Conservation (phyloP, 2,113 vertebrate species). For the Hippocampus guttulatus region DNA sequence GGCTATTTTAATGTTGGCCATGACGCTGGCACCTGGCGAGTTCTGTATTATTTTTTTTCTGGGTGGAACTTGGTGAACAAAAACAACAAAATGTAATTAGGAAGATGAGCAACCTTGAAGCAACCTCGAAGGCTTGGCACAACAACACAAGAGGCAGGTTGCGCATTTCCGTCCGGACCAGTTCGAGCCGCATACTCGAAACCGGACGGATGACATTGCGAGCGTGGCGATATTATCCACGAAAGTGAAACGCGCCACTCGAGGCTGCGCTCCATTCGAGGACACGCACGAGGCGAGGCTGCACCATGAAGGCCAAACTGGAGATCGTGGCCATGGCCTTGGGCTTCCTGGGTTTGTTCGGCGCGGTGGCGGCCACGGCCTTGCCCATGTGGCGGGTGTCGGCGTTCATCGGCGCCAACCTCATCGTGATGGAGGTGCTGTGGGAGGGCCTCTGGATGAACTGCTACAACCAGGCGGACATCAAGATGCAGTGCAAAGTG, state of each 20-base stretch:
- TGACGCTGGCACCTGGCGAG: no score
- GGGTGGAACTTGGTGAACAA: neutral
- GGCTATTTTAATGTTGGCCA: no score
- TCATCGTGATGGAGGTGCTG: constrained; percentile 71
- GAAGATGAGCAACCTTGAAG: neutral
- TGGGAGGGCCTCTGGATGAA: constrained; percentile 95
- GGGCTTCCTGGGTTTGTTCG: constrained; percentile 75
- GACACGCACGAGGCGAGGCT: neutral
- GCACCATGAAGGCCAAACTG: constrained; percentile 50
- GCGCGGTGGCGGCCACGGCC: constrained; percentile 74
- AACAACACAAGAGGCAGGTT: neutral
- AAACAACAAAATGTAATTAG: neutral
- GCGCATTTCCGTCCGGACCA: neutral
- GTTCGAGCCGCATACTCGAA: constrained; percentile 1
- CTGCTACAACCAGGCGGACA: constrained; percentile 76
- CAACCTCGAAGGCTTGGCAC: neutral
- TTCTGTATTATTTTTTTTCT: no score
- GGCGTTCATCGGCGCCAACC: constrained; percentile 79
- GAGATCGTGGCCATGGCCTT: constrained; percentile 76
- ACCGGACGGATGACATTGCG: constrained; percentile 48
- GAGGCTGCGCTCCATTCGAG: neutral
- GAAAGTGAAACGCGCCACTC: neutral
- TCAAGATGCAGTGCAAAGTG: constrained; percentile 81
- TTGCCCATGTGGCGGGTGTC: constrained; percentile 91
- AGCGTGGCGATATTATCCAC: neutral